Base-by-base conservation (phyloP, 35 echinoderm and acorn worm genomes). In the Lytechinus pictus region DNA sequence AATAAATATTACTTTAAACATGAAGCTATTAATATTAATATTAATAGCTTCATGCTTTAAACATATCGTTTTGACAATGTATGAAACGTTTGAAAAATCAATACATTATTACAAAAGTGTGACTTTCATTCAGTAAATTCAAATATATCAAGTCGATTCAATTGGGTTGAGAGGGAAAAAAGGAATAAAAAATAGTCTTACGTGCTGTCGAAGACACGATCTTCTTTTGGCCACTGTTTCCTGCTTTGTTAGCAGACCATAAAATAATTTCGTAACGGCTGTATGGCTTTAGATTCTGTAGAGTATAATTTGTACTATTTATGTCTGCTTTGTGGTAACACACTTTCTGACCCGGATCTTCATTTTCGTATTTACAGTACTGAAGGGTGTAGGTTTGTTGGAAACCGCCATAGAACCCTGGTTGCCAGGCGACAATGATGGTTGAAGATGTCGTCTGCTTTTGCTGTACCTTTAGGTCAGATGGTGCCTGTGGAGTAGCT, bases 401-500 rank as follows among this genome's bases (percentile, higher is more conserved):
- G 66, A 79, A 79, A 6, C 66, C 66, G 66, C 66, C 66, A 79
- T 79, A 79, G 66, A 79, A 79, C n/a, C 66, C 66, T n/a, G 66
- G 66, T 27, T 79, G 66, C 66, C 66, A 79, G 66, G 66, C 16
- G n/a, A 79, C 12, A 24, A 16, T 79, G 16, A 79, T n/a, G 19
- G 19, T 79, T 7, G 16, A 79, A 79, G 66, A 79, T 4, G 66
- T 79, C 19, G 66, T 79, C 66, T 79, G 66, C 66, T 79, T 14
- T 79, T 24, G 66, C 19, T 79, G n/a, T 79, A 79, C 66, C 4
- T n/a, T 24, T 4, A 79, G 6, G 19, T 79, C 21, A n/a, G 19
- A 79, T 8, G 66, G 66, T 3, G 66, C 2, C 7, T n/a, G 19
- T 7, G 66, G 66, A 5, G 21, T 19, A 79, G n/a, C 66, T 79